These are phyloP conservation scores for Bovichtus diacanthus DNA, from an alignment of 2,797 vertebrate species.

Conservation along the genomic window DNA sequence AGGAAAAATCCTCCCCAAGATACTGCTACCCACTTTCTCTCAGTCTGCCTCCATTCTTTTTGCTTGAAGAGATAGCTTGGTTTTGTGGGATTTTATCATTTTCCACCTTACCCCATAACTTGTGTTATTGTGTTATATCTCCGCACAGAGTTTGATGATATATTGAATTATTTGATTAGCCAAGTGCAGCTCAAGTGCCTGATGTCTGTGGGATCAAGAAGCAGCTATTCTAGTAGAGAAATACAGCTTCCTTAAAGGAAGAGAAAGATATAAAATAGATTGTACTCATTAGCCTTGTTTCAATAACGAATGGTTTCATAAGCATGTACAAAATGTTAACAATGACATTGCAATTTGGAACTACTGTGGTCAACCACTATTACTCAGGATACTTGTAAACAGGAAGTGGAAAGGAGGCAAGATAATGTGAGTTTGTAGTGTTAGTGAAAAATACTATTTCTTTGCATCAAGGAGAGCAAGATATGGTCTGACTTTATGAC, in stretches of 20 bases:
- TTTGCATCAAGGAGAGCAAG: background rate
- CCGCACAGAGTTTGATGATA: background rate
- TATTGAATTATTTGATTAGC: background rate
- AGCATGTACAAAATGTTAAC: background rate
- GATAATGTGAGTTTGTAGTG: background rate
- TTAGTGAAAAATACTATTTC: background rate
- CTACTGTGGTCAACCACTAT: too few relatives aligned
- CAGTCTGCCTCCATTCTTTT: background rate
- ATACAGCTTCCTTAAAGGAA: background rate
- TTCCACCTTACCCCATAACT: background rate
- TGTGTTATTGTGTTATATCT: background rate
- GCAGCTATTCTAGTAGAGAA: background rate
- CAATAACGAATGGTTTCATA: background rate
- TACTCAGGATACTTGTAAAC: background rate
- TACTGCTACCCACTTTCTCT: background rate
- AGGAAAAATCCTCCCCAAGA: background rate
- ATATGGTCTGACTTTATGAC: background rate
- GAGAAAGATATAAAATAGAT: background rate
- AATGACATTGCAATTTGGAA: background rate
- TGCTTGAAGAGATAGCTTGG: slow-evolving; percentile 6
- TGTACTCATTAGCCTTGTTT: background rate
- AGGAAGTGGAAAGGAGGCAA: background rate
- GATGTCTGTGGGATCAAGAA: background rate
- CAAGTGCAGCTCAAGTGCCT: slow-evolving; percentile 1
- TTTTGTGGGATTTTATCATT: slow-evolving; percentile 3